Evolutionary conservation across 2,113 vertebrate species (phyloP).

Genomic region (Corapipo altera): DNA sequence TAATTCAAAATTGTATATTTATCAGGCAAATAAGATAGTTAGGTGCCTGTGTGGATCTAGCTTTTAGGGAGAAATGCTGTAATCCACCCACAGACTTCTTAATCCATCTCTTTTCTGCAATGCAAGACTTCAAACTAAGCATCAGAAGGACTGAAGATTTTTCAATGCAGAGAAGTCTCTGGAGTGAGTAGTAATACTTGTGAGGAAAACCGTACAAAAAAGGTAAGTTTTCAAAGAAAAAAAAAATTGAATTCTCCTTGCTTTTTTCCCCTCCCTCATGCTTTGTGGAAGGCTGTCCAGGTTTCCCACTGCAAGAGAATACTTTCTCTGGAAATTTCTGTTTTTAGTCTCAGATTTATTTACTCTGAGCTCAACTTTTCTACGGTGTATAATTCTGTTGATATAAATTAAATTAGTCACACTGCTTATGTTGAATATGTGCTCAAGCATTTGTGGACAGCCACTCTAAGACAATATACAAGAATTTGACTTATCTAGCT

Average conservation of each 20-base stretch:
- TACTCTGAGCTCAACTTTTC: not conserved
- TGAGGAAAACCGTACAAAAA: not conserved
- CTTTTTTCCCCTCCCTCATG: not conserved
- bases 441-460: not conserved
- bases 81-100: not conserved
- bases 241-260: not conserved
- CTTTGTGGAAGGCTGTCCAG: not conserved
- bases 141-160: not conserved
- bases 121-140: not conserved
- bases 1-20: not conserved
- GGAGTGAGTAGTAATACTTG: not conserved
- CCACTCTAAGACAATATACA: not conserved
- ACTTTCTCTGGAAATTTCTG: not conserved
- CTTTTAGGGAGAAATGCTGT: not conserved
- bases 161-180: not conserved
- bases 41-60: not conserved
- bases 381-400: not conserved
- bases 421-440: not conserved
- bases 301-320: not conserved
- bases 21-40: not conserved
- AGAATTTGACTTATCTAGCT: not conserved
- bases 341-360: not conserved
- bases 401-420: not conserved
- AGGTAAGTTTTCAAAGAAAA: not conserved
- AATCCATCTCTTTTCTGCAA: fast-evolving